Base-by-base conservation (phyloP, 2,113 vertebrate genomes). In the Myiozetetes cayanensis region DNA sequence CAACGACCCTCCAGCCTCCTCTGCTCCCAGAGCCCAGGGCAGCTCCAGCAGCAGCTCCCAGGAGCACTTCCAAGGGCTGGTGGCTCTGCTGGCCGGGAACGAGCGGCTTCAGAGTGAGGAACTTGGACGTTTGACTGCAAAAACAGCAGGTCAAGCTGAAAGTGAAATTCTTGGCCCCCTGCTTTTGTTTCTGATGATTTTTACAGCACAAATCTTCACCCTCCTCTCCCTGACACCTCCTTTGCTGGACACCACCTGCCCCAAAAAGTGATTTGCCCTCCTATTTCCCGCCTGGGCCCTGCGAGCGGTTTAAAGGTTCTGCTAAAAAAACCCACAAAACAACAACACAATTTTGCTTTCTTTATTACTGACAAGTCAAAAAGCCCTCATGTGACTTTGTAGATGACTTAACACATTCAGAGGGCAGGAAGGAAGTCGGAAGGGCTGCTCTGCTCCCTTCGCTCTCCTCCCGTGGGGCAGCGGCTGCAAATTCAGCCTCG, bases 341-440 rank as follows among this genome's bases (percentile, higher is more conserved):
- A 88, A 63, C 68, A 82, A 68, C 76, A 33, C 10, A 20, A 35
- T 72, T 92, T 79, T 67, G 41, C 81, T 95, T 76, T 31, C 76
- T 78, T 72, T 77, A 14, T 49, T 71, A 66, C 9, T 92, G 91
- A 89, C 90, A 87, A 93, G 91, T 78, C 90, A 88, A 20, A 86
- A 86, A 86, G 79, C 49, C 61, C 92, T 92, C 96, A 95, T 96
- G 96, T 97, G 96, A 97, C 96, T 90, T 15, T 53, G 93, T 84
- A 93, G 92, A 96, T 96, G 96, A 95, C 94, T 96, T 96, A 67
- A 88, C 88, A 86, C 90, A 87, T 89, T 90, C 46, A 65, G 28
- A 87, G 85, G 33, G 43, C 97, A 97, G 97, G 97, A 95, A 98
- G 98, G 98, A 98, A 98, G 96, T 93, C 2, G 83, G 39, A 13